Evolutionary conservation across 2,888 invertebrate species (phyloP).

Genomic region (Eupithecia tripunctaria): DNA sequence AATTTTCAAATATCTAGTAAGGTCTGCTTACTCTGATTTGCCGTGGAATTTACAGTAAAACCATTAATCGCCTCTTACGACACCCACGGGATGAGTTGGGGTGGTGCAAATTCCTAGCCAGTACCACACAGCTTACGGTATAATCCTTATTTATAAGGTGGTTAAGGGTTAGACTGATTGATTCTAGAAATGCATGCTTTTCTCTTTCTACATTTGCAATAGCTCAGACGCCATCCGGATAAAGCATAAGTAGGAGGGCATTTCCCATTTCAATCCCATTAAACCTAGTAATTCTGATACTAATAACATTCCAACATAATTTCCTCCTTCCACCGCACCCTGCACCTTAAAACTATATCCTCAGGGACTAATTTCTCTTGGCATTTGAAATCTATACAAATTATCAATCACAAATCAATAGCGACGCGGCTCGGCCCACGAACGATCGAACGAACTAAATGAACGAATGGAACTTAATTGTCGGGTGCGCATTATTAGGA

Average conservation of each 20-base stretch:
- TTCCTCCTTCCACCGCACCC: background rate
- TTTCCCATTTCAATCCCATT: conserved; percentile 17
- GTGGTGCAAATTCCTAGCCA: too few relatives aligned
- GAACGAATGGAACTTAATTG: conserved; percentile 73
- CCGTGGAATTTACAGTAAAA: too few relatives aligned
- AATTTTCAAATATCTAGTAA: too few relatives aligned
- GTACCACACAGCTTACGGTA: too few relatives aligned
- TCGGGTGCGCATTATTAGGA: conserved; percentile 50
- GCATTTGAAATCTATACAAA: conserved; percentile 52
- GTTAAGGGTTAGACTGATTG: background rate
- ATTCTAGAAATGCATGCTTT: background rate
- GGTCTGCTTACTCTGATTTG: too few relatives aligned
- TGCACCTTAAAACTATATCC: background rate
- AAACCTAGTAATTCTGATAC: conserved; percentile 13
- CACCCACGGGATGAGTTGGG: too few relatives aligned
- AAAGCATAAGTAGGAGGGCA: background rate
- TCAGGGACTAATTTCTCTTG: conserved; percentile 4
- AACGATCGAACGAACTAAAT: conserved; percentile 42
- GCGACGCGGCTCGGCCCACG: conserved; percentile 70
- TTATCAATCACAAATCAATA: conserved; percentile 81
- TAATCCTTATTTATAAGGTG: background rate
- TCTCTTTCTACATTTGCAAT: background rate
- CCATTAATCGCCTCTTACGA: too few relatives aligned
- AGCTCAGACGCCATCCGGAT: background rate
- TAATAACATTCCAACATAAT: conserved; percentile 33